Evolutionary conservation across 2,113 vertebrate species (phyloP).

Genomic region (Oncorhynchus masou): DNA sequence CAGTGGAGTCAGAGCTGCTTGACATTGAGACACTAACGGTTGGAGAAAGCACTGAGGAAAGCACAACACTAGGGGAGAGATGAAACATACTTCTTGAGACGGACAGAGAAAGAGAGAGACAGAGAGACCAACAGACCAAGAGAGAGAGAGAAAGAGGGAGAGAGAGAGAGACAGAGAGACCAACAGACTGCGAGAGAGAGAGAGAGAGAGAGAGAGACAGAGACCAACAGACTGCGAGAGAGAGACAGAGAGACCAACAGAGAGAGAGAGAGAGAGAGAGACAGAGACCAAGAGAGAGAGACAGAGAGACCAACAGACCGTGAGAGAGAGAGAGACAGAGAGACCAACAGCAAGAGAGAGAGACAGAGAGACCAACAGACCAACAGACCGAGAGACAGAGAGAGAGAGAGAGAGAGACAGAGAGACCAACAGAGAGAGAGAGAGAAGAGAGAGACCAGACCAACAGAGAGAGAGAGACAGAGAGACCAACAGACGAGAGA

Average conservation of each 20-base stretch:
- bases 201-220: no score
- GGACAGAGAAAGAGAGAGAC: no score
- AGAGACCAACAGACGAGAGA: not conserved
- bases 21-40: slow-evolving; percentile 36
- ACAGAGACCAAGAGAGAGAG: slow-evolving; percentile 1
- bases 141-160: no score
- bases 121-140: no score
- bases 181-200: no score
- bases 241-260: slow-evolving; percentile 7
- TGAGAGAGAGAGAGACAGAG: slow-evolving; percentile 17
- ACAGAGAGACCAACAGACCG: not conserved
- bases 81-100: not conserved
- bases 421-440: no score
- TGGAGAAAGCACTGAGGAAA: slow-evolving; percentile 28
- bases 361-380: no score
- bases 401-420: no score
- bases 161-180: no score
- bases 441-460: no score
- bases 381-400: no score
- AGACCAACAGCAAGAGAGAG: no score
- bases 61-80: not conserved
- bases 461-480: not conserved
- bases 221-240: not conserved
- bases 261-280: not conserved
- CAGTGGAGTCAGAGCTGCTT: slow-evolving; percentile 28